Evolutionary conservation across 2,797 vertebrate genomes (phyloP), one percentile per base, ranked within the genome.

Genomic region (Lutjanus argentimaculatus): DNA sequence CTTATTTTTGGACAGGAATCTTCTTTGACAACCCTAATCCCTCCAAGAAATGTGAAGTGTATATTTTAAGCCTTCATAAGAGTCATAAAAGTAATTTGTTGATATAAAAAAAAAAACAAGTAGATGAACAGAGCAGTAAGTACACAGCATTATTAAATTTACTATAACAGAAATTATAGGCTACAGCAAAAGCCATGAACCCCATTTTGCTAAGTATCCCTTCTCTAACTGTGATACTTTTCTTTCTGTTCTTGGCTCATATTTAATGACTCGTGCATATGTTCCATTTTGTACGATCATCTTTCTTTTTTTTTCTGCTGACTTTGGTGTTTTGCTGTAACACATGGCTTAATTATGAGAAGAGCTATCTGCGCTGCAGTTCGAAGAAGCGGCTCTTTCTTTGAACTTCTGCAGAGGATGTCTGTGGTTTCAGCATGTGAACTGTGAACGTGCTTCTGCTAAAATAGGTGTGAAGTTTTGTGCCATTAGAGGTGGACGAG

Each of bases 261-360:
- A 72, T 56, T 71, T 78, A 75, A 76, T 63, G 56, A 67, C 45
- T 65, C 2, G 9, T 67, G 59, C 55, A 67, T 91, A 72, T 83
- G 79, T 77, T 87, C 56, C 11, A 46, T 86, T 89, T 56, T 73
- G 61, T 67, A 69, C 52, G 12, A 76, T 76, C 73, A 83, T 86
- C 77, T 69, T 75, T 84, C 66, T 82, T 62, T 25, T 25, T 80
- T 70, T 68, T 83, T 71, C 56, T 80, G 78, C 87, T 88, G 84
- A 83, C 59, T 65, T 57, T 22, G 45, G 46, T 46, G 72, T 78
- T 81, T 52, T 72, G 49, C 79, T 72, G 57, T 9, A 71, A 51
- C 79, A 78, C 69, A 79, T 59, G 61, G 19, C 78, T 86, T 80
- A 40, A 75, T 89, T 82, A 82, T 72, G 11, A 76, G 43, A 21